Conservation (phyloP, 1,140 invertebrate genomes). For the Homarus americanus region DNA sequence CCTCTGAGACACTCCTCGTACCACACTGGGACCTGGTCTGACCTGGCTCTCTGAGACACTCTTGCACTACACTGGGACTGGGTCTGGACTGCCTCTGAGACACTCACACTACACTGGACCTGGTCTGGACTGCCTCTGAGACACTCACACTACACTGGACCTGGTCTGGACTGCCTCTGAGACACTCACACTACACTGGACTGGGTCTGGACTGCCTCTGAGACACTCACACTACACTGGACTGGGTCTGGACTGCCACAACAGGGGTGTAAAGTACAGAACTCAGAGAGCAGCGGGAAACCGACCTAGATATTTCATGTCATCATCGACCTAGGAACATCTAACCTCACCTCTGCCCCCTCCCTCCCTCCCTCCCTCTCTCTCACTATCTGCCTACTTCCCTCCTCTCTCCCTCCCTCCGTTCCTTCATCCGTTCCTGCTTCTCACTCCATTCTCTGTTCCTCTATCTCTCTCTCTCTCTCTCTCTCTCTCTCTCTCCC, state of each 20-base stretch:
- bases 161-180: no score
- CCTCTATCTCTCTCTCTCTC: neutral
- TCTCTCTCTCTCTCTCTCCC: no score
- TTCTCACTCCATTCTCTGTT: neutral
- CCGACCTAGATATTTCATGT: neutral
- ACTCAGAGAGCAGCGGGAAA: neutral
- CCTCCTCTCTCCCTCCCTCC: slow-evolving; percentile 6
- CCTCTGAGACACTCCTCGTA: no score
- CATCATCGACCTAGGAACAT: slow-evolving; percentile 20
- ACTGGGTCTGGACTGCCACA: neutral
- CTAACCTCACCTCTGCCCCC: neutral
- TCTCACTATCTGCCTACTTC: no score
- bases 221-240: no score
- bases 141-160: no score
- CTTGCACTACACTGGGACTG: neutral
- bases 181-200: no score
- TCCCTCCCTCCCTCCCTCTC: slow-evolving; percentile 11
- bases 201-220: no score
- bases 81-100: neutral
- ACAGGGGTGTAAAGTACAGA: neutral
- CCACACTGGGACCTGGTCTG: no score
- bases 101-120: no score
- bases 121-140: no score
- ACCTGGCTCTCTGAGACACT: neutral
- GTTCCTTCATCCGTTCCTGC: slow-evolving; percentile 17